A percentile compares a stretch with the other conserved stretches of the same genome.
phyloP scores from a whole-genome alignment of 2,888 invertebrate species.

The Synanthedon tipuliformis region DNA sequence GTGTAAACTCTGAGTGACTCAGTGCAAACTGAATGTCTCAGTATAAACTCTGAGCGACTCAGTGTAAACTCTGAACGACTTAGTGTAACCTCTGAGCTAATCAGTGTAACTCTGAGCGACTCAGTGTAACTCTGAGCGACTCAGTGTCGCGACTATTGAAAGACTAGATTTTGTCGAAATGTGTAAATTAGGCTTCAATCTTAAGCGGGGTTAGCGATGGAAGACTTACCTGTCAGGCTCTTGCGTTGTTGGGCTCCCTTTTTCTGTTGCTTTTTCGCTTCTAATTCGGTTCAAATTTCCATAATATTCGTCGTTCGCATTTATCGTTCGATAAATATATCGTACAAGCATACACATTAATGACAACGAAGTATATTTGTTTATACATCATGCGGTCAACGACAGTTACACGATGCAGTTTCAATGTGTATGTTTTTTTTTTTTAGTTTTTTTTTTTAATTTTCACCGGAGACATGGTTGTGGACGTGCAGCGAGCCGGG shows the following conservation, averaged over 20 bases:
- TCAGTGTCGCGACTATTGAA: too few relatives aligned
- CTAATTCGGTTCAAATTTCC: conserved; percentile 67
- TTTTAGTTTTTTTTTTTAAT: conserved; percentile 25
- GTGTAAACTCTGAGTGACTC: too few relatives aligned
- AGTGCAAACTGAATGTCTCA: too few relatives aligned
- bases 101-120: too few relatives aligned
- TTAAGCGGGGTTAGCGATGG: conserved; percentile 29
- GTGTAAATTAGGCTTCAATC: conserved; percentile 1
- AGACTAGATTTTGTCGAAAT: too few relatives aligned
- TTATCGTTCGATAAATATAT: conserved; percentile 17
- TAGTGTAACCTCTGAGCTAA: too few relatives aligned
- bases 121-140: too few relatives aligned
- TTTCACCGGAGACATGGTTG: conserved; percentile 60
- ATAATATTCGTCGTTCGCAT: conserved; percentile 25
- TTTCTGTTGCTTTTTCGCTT: conserved; percentile 96
- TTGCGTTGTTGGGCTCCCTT: conserved; percentile 74
- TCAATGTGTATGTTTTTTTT: conserved; percentile 53
- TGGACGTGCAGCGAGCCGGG: conserved; percentile 65
- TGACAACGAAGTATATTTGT: conserved; percentile 42
- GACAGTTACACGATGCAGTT: conserved; percentile 63
- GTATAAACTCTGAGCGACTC: too few relatives aligned
- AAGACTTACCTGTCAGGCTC: conserved; percentile 86
- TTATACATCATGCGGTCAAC: conserved; percentile 65
- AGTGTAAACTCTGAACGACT: too few relatives aligned
- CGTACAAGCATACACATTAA: conserved; percentile 59